Conservation (phyloP, 2,888 invertebrate genomes). For the Melieria omissa region DNA sequence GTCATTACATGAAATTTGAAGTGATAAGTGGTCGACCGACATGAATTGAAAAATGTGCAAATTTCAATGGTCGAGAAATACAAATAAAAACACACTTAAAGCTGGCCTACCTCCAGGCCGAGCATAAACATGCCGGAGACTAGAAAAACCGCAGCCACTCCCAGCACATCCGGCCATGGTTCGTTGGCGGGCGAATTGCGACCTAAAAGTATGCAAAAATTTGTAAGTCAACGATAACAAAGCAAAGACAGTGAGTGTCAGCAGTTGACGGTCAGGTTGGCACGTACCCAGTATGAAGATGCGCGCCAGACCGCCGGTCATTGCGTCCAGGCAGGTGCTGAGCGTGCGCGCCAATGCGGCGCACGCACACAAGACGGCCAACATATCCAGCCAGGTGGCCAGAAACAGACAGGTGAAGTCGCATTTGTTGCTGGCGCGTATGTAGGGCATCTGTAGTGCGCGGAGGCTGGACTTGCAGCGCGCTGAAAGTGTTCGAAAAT, state of each 20-base stretch:
- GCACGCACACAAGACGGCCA: constrained; percentile 69
- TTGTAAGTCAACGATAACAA: not conserved
- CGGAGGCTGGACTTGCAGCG: constrained; percentile 63
- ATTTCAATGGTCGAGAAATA: not conserved
- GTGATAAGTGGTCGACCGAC: not conserved
- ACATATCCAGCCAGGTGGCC: constrained; percentile 69
- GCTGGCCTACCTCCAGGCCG: constrained; percentile 69
- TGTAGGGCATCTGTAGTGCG: constrained; percentile 65
- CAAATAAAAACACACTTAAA: constrained; percentile 17
- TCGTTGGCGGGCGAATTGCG: constrained; percentile 67
- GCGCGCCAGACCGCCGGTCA: constrained; percentile 70
- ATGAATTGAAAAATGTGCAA: constrained; percentile 3
- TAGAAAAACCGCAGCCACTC: constrained; percentile 69
- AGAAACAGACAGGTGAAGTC: constrained; percentile 67
- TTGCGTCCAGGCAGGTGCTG: constrained; percentile 71
- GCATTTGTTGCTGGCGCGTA: constrained; percentile 66
- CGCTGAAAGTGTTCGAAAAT: constrained; percentile 49
- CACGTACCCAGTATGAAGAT: constrained; percentile 68
- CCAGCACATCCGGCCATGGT: constrained; percentile 72
- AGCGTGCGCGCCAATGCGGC: constrained; percentile 70
- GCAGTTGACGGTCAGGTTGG: constrained; percentile 16
- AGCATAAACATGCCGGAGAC: constrained; percentile 71
- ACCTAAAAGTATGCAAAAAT: constrained; percentile 56
- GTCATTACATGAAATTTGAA: not conserved
- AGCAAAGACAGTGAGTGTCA: no score